Evolutionary conservation across 2,113 vertebrate species (phyloP).

Genomic region (Cervus canadensis): DNA sequence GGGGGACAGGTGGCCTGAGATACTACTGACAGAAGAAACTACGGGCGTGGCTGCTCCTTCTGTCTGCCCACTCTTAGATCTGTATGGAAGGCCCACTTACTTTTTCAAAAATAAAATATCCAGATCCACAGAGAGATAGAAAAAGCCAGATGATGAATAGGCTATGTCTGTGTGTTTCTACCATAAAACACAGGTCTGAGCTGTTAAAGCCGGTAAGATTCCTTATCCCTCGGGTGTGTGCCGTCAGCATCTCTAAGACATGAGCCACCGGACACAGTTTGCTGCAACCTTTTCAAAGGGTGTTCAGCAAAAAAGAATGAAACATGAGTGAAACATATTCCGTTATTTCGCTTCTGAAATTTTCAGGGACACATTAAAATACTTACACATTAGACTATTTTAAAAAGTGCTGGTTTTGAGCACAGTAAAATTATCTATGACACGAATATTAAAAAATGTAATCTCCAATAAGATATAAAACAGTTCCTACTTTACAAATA

Average conservation of each 20-base stretch:
- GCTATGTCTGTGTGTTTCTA: not conserved
- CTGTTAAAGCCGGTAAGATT: not conserved
- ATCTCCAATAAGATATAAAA: not conserved
- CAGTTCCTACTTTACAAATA: conserved; percentile 13
- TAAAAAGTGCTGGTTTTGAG: not conserved
- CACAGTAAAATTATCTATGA: not conserved
- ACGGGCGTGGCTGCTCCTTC: not conserved
- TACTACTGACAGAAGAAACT: not conserved
- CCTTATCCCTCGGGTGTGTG: not conserved
- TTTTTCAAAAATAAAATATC: not conserved
- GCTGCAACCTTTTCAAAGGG: not conserved
- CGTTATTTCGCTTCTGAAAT: not conserved
- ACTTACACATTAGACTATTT: not conserved
- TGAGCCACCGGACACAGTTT: not conserved
- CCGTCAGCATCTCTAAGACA: not conserved
- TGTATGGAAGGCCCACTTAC: not conserved
- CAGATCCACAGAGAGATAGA: not conserved
- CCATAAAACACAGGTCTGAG: not conserved
- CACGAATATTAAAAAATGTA: not conserved
- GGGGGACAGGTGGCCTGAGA: not conserved
- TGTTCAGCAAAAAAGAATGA: not conserved
- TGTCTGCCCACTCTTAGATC: not conserved
- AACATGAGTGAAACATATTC: not conserved
- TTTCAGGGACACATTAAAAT: not conserved
- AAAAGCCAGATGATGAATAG: not conserved